Evolutionary conservation across 1,140 invertebrate species (phyloP).

Genomic region (Nephotettix cincticeps): DNA sequence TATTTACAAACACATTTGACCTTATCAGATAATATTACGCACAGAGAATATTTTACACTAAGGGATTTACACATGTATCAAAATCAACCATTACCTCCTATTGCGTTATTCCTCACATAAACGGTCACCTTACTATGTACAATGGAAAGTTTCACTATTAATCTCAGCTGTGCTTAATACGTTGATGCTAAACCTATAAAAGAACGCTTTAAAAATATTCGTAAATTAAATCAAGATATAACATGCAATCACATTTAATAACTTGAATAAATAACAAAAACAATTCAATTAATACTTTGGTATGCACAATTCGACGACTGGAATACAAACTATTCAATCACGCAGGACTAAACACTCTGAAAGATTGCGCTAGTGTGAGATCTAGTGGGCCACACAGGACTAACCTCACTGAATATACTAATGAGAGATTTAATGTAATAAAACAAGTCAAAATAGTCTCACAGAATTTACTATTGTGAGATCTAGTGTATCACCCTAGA

Average conservation of each 20-base stretch:
- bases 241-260: background rate
- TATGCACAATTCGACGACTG: background rate
- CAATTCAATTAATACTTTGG: slow-evolving; percentile 5
- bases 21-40: background rate
- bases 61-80: background rate
- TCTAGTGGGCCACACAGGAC: no score
- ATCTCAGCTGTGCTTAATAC: background rate
- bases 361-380: background rate
- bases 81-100: background rate
- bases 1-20: background rate
- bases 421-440: no score
- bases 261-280: slow-evolving; percentile 21
- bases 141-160: background rate
- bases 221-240: background rate
- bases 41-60: background rate
- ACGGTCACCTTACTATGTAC: background rate
- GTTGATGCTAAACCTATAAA: background rate
- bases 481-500: no score
- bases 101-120: background rate
- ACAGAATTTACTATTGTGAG: no score
- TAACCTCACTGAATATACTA: no score
- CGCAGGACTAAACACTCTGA: background rate
- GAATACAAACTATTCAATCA: background rate
- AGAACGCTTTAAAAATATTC: background rate
- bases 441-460: no score